Percentiles rank a stretch among this genome's conserved stretches.
Evolutionary conservation across 2,888 invertebrate genomes (phyloP).

Genomic region (Acanthosoma haemorrhoidale): DNA sequence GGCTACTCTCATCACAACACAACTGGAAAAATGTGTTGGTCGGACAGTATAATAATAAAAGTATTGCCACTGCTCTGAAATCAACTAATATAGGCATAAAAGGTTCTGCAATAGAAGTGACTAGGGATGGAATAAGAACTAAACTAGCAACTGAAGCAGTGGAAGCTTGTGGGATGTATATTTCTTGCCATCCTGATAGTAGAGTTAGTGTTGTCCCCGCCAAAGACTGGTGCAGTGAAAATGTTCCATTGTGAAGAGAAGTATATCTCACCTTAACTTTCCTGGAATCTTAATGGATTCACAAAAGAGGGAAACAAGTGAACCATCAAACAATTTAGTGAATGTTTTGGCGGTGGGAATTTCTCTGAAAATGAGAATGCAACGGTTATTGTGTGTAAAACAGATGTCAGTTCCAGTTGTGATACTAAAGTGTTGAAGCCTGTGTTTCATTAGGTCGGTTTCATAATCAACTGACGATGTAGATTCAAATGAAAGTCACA

Average conservation of each 20-base stretch:
- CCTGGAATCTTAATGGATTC: constrained; percentile 26
- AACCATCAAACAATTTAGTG: background rate
- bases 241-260: constrained; percentile 26
- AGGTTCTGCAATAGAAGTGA: too few relatives aligned
- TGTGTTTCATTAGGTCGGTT: background rate
- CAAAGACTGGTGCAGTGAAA: background rate
- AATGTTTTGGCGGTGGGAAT: constrained; percentile 7
- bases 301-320: background rate
- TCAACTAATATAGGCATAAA: too few relatives aligned
- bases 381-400: constrained; percentile 9
- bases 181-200: constrained; percentile 1
- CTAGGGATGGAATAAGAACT: too few relatives aligned
- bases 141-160: constrained; percentile 24
- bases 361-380: background rate
- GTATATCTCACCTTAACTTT: constrained; percentile 31
- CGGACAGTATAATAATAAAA: too few relatives aligned
- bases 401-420: constrained; percentile 1
- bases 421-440: background rate
- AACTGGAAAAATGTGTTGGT: too few relatives aligned
- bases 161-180: constrained; percentile 3
- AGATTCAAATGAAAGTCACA: background rate
- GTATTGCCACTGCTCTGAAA: too few relatives aligned
- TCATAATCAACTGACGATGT: background rate
- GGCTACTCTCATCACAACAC: too few relatives aligned
- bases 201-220: background rate